Evolutionary conservation across 2,888 invertebrate species (phyloP).

Genomic region (Agrochola lychnidis): DNA sequence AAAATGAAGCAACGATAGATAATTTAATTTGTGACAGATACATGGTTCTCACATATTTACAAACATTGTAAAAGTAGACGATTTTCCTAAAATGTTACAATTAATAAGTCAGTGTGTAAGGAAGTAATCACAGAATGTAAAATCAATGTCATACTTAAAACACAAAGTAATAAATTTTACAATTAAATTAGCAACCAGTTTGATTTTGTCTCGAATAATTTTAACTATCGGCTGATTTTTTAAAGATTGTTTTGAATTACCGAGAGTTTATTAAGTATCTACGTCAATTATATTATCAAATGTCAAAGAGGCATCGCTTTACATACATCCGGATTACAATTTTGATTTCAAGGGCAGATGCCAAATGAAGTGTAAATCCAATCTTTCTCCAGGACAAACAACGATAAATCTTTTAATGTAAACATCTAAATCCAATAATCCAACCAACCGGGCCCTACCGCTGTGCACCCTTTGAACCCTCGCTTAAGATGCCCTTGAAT

Average conservation of each 20-base stretch:
- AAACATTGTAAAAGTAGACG: no score
- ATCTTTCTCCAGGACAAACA: constrained; percentile 38
- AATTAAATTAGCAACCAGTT: no score
- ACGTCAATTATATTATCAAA: constrained; percentile 10
- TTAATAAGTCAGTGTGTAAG: no score
- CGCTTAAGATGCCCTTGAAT: constrained; percentile 59
- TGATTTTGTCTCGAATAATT: no score
- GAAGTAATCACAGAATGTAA: no score
- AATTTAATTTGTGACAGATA: no score
- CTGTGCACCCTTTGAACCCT: constrained; percentile 51
- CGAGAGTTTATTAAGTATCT: not conserved
- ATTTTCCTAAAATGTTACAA: no score
- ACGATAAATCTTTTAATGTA: constrained; percentile 57
- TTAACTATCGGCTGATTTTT: not conserved
- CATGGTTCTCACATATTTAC: no score
- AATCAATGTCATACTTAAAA: no score
- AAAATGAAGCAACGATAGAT: no score
- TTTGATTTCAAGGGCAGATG: constrained; percentile 11
- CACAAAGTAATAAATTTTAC: no score
- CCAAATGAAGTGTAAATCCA: constrained; percentile 39
- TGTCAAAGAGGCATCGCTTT: constrained; percentile 14
- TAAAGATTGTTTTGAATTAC: not conserved
- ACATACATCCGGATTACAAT: constrained; percentile 8
- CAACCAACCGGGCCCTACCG: constrained; percentile 48
- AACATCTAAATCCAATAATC: constrained; percentile 65